phyloP scores from a whole-genome alignment of 2,888 invertebrate species.

The Rhyacophila evoluta region DNA sequence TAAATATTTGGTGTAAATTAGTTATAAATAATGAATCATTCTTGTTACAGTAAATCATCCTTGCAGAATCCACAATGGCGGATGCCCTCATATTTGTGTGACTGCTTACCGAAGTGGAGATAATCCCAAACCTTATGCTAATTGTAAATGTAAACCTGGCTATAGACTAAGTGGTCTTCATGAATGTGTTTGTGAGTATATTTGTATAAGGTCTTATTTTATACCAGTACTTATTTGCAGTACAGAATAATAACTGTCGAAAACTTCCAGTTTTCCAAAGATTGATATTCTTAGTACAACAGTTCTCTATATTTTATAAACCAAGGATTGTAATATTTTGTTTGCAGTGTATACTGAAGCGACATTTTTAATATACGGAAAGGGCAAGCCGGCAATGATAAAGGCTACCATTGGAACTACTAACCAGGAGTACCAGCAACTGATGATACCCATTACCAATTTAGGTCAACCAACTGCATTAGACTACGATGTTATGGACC shows the following conservation, averaged over 20 bases:
- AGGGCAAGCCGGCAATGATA: constrained; percentile 78
- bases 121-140: constrained; percentile 67
- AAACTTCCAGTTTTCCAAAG: too few relatives aligned
- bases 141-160: constrained; percentile 81
- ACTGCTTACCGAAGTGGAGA: constrained; percentile 68
- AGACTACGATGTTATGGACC: constrained; percentile 75
- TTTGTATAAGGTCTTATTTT: background rate
- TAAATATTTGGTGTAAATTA: too few relatives aligned
- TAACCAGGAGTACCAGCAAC: constrained; percentile 65
- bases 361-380: constrained; percentile 76
- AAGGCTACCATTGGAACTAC: too few relatives aligned
- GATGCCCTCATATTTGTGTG: constrained; percentile 83
- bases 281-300: too few relatives aligned
- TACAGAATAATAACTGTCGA: too few relatives aligned
- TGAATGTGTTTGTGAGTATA: constrained; percentile 67
- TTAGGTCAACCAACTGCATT: constrained; percentile 75
- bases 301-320: too few relatives aligned
- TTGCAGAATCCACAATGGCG: constrained; percentile 75
- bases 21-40: constrained; percentile 29
- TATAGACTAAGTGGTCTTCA: constrained; percentile 69
- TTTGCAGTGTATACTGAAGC: constrained; percentile 69
- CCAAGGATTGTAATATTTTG: too few relatives aligned
- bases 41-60: constrained; percentile 72
- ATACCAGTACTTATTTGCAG: background rate
- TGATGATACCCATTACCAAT: constrained; percentile 78